phyloP scores from a whole-genome alignment of 2,113 vertebrate genomes.

The Osmerus eperlanus region DNA sequence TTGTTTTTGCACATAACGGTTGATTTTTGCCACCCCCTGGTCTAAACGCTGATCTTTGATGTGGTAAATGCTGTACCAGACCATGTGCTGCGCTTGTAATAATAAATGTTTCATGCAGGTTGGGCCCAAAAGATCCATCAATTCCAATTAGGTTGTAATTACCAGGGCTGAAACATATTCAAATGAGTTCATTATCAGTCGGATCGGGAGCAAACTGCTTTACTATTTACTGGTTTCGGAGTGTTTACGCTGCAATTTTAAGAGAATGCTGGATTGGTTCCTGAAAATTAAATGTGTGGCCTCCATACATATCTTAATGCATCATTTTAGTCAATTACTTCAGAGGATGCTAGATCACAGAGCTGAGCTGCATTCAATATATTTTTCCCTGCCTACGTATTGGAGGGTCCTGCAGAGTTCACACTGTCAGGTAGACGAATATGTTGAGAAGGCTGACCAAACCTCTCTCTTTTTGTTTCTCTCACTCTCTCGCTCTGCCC shows the following conservation, averaged over 20 bases:
- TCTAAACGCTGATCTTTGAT: constrained; percentile 58
- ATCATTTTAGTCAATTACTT: constrained; percentile 49
- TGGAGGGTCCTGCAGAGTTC: neutral
- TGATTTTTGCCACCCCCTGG: constrained; percentile 8
- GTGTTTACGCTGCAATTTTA: constrained; percentile 47
- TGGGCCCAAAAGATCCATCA: constrained; percentile 67
- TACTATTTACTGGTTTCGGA: constrained; percentile 42
- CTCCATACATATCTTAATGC: constrained; percentile 30
- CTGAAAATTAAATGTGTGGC: constrained; percentile 27
- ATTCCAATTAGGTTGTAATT: constrained; percentile 67
- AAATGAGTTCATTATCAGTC: constrained; percentile 64
- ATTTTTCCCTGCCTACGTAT: neutral
- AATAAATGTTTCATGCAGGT: constrained; percentile 68
- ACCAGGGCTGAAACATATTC: constrained; percentile 56
- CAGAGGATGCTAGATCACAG: constrained; percentile 22
- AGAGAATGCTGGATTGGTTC: constrained; percentile 32
- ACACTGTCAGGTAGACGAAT: neutral
- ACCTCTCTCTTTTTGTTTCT: neutral
- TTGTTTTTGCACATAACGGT: neutral
- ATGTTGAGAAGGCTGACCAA: neutral
- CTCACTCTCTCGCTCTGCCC: neutral
- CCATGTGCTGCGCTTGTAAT: constrained; percentile 61
- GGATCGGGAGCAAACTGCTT: constrained; percentile 40
- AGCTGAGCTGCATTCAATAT: neutral
- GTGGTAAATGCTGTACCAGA: constrained; percentile 52